Evolutionary conservation across 2,113 vertebrate species (phyloP).

Genomic region (Zosterops lateralis): DNA sequence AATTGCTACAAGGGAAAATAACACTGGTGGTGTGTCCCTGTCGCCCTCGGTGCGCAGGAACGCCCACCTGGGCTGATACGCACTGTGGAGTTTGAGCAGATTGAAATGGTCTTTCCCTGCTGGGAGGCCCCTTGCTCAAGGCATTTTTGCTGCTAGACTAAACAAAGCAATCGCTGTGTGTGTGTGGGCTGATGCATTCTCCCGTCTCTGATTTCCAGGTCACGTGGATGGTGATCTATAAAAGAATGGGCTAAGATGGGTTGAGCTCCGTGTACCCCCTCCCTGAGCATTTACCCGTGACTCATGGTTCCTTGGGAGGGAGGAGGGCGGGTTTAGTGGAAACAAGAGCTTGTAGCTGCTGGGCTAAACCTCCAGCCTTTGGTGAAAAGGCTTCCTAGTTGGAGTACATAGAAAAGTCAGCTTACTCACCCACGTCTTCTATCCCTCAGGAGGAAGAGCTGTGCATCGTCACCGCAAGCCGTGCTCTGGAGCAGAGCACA

Average conservation of each 20-base stretch:
- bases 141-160: conserved; percentile 31
- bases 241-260: conserved; percentile 18
- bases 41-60: fast-evolving
- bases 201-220: conserved; percentile 28
- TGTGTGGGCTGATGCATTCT: conserved; percentile 49
- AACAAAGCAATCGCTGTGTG: neutral
- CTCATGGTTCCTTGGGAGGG: neutral
- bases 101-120: conserved; percentile 25
- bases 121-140: conserved; percentile 44
- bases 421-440: neutral
- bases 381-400: neutral
- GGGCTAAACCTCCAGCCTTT: neutral
- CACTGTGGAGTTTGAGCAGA: neutral
- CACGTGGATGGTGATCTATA: conserved; percentile 21
- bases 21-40: neutral
- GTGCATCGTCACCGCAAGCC: conserved; percentile 84
- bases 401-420: neutral
- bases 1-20: neutral
- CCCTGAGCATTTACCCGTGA: neutral
- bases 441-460: conserved; percentile 83
- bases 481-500: conserved; percentile 82
- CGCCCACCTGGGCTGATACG: neutral
- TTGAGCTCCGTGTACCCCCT: neutral
- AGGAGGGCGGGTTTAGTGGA: neutral
- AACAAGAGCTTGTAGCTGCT: neutral